phyloP scores from a whole-genome alignment of 2,888 invertebrate genomes.

The Terebella lapidaria region DNA sequence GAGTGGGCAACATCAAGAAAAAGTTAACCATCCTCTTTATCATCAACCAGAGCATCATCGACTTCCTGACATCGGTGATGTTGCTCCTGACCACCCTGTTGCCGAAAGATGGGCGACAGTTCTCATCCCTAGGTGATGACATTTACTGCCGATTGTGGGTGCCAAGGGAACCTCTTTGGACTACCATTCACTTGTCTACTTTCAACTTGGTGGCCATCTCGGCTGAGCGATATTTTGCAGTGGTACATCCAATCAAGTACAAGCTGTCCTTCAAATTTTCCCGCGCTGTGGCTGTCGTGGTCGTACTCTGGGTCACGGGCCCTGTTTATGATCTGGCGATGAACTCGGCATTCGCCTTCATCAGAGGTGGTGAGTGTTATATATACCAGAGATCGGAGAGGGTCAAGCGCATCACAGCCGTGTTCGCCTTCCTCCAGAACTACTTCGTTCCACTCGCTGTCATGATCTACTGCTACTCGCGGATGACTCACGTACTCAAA shows the following conservation, averaged over 20 bases:
- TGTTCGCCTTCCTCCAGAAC: slow-evolving; percentile 12
- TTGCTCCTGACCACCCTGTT: slow-evolving; percentile 10
- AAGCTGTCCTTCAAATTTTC: slow-evolving; percentile 12
- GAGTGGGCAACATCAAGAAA: slow-evolving; percentile 8
- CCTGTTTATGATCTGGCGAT: slow-evolving; percentile 6
- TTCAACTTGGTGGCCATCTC: slow-evolving; percentile 20
- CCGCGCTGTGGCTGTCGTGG: slow-evolving; percentile 2
- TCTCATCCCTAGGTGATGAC: slow-evolving; percentile 3
- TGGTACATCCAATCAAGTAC: slow-evolving; percentile 23
- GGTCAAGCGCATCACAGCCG: slow-evolving; percentile 2
- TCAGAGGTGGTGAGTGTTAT: slow-evolving; percentile 16
- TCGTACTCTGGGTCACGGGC: slow-evolving; percentile 14
- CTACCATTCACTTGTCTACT: slow-evolving; percentile 17
- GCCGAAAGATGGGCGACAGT: slow-evolving; percentile 3
- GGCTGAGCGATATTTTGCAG: slow-evolving; percentile 18
- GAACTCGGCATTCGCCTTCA: slow-evolving; percentile 5
- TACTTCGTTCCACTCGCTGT: slow-evolving; percentile 18
- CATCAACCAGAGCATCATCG: slow-evolving; percentile 20
- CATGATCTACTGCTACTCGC: slow-evolving; percentile 18
- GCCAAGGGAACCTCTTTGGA: slow-evolving; percentile 21
- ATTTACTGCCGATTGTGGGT: slow-evolving; percentile 18
- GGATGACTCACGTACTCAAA: slow-evolving; percentile 15
- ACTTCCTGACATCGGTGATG: slow-evolving; percentile 13
- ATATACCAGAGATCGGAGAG: slow-evolving; percentile 13
- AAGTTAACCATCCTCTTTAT: slow-evolving; percentile 15